These are phyloP conservation scores for Tenthredo amoena DNA, from an alignment of 2,888 invertebrate genomes.

Conservation along the genomic window DNA sequence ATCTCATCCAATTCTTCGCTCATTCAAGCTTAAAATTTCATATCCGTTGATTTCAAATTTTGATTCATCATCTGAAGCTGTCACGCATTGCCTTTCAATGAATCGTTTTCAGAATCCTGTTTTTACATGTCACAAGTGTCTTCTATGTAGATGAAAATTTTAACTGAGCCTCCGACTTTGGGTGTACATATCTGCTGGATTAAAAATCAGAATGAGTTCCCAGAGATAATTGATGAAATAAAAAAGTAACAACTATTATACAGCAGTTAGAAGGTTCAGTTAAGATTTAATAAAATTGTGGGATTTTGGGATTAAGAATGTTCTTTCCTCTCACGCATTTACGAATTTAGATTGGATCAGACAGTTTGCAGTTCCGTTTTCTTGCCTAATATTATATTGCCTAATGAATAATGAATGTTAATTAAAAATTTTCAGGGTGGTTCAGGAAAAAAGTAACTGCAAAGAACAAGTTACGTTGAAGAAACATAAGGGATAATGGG, in stretches of 20 bases:
- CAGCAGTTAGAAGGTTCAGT: neutral
- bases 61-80: neutral
- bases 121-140: slow-evolving; percentile 4
- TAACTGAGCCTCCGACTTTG: neutral
- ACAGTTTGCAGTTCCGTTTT: neutral
- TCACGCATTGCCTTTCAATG: neutral
- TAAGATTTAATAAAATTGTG: neutral
- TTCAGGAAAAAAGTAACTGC: slow-evolving; percentile 81
- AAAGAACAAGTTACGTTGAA: slow-evolving; percentile 70
- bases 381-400: neutral
- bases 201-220: neutral
- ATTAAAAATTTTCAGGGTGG: slow-evolving; percentile 77
- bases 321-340: slow-evolving; percentile 4
- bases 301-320: neutral
- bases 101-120: neutral
- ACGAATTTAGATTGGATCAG: neutral
- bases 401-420: neutral
- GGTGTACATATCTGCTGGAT: neutral
- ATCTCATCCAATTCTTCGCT: neutral
- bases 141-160: neutral
- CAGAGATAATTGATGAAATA: neutral
- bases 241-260: neutral
- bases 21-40: neutral
- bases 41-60: neutral
- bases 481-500: slow-evolving; percentile 57